Evolutionary conservation across 2,113 vertebrate species (phyloP).

Genomic region (Synodontis membranacea): DNA sequence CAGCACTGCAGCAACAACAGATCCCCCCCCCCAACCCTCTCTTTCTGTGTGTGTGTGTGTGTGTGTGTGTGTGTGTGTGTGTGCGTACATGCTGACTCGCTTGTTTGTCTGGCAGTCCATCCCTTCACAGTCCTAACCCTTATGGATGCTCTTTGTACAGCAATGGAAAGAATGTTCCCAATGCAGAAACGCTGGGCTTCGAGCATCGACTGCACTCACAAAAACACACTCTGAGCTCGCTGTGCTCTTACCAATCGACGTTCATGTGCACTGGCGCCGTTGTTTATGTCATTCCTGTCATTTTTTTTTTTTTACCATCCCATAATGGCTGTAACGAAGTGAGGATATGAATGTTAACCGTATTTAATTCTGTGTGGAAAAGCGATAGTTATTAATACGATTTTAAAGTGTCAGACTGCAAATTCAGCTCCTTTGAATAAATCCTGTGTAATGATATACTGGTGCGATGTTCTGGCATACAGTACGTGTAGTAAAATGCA

Average conservation of each 20-base stretch:
- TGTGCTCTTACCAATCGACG: neutral
- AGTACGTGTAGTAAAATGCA: neutral
- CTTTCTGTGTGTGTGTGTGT: constrained; percentile 7
- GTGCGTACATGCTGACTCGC: constrained; percentile 37
- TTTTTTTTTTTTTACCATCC: neutral
- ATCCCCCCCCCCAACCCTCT: neutral
- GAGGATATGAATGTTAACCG: neutral
- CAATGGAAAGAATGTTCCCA: constrained; percentile 14
- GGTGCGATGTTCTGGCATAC: neutral
- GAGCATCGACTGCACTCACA: neutral
- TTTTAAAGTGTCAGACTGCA: neutral
- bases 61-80: constrained; percentile 5
- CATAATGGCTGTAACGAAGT: neutral
- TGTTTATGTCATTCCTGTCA: neutral
- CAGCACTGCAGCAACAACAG: constrained; percentile 52
- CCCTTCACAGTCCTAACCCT: constrained; percentile 9
- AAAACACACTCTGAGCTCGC: neutral
- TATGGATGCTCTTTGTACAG: neutral
- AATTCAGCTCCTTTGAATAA: too few relatives aligned
- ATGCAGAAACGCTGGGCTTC: neutral
- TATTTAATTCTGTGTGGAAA: neutral
- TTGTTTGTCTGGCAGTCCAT: constrained; percentile 41
- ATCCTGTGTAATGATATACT: neutral
- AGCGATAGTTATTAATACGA: neutral
- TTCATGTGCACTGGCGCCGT: neutral